These are phyloP conservation scores for Panagrolaimus sp. DNA, from an alignment of 1,140 invertebrate genomes.

Conservation along the genomic window DNA sequence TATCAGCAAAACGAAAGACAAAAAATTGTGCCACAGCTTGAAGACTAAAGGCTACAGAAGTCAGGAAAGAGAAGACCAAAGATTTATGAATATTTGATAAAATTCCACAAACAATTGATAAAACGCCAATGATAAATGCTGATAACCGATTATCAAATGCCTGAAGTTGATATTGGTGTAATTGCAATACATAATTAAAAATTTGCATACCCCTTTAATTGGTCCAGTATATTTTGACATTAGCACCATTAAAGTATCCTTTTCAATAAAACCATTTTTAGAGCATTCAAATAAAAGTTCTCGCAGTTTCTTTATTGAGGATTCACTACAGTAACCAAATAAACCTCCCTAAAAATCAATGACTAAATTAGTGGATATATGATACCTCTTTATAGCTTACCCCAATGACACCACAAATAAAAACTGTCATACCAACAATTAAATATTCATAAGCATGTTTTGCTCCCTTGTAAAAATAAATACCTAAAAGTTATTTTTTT, in stretches of 20 bases:
- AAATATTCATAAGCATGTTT: background rate
- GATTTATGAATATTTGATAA: slow-evolving; percentile 1
- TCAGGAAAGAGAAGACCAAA: background rate
- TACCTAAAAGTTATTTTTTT: background rate
- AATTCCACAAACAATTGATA: background rate
- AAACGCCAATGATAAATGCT: background rate
- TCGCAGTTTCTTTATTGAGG: background rate
- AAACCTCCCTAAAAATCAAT: background rate
- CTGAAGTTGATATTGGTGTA: background rate
- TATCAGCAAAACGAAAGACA: slow-evolving; percentile 10
- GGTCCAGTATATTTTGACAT: slow-evolving; percentile 7
- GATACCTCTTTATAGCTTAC: background rate
- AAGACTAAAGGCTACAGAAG: background rate
- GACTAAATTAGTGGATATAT: background rate
- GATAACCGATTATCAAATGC: slow-evolving; percentile 6
- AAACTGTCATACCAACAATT: background rate
- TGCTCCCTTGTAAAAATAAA: background rate
- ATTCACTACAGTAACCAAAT: background rate
- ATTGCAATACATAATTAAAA: background rate
- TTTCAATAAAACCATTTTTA: background rate
- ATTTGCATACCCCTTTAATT: slow-evolving; percentile 2
- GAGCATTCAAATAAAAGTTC: background rate
- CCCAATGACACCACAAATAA: background rate
- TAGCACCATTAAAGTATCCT: background rate
- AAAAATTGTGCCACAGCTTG: slow-evolving; percentile 3